Evolutionary conservation across 2,888 invertebrate species (phyloP), one percentile per base, ranked within the genome.

Genomic region (Fabriciana adippe): DNA sequence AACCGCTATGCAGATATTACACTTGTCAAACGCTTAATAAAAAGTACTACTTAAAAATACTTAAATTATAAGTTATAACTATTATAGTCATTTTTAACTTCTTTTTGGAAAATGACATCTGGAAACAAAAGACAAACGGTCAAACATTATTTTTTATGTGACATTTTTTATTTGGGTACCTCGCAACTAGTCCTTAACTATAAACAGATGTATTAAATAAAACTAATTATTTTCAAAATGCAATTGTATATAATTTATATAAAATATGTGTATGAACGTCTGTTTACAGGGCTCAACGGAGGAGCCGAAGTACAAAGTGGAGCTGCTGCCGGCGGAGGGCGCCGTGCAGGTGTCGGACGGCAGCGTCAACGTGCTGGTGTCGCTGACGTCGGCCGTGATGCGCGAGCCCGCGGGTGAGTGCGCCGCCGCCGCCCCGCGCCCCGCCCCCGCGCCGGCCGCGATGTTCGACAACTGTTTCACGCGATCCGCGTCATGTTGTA

Each of bases 361-460:
- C 70, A 90, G 93, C 62, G 96, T 97, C 68, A 94, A 94, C 64
- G 98, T 99, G 74, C 95, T 96, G 74, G 97, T 99, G 72, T 96
- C 97, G 72, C 94, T 99, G 72, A 99, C 99, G 62, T 98, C 99
- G 73, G 98, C 98, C 57, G 94, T 98, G 64, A 96, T 99, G 95
- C 95, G 99, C 71, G 98, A 98, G 87, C 94, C 96, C 87, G 78
- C 86, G 74, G 95, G 94, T 94, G 81, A 91, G 86, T 75, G 13
- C 16, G 15, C 15, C 31, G 6, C 2, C 31, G 13, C 59, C 59
- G 31, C 8, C 51, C 64, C 41, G 54, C 26, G 60, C 41, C 56
- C 31, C 13, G 51, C 65, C 31, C 55, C 21, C 64, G 35, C 56
- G 6, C 66, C 55, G 41, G 6, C 66, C 55, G 41, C 57, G 68